Percentiles rank a stretch among this genome's conserved stretches.
phyloP scores from a whole-genome alignment of 2,113 vertebrate species.

The Amazona vittata region DNA sequence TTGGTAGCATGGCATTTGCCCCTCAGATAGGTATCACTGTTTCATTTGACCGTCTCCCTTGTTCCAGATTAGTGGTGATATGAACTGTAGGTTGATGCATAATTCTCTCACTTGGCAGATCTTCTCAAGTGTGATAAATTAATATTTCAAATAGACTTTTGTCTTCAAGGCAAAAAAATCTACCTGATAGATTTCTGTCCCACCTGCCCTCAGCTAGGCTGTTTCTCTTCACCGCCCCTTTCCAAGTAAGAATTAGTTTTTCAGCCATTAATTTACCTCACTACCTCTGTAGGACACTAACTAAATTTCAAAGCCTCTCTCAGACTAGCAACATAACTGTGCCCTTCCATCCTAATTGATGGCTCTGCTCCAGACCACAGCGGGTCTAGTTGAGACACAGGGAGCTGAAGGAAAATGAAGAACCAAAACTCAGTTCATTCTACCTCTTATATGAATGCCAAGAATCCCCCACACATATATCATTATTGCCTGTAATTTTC shows the following conservation, averaged over 20 bases:
- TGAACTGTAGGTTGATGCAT: not conserved
- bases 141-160: not conserved
- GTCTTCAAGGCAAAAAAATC: not conserved
- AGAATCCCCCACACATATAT: not conserved
- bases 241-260: not conserved
- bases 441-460: not conserved
- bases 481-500: conserved; percentile 6
- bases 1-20: not conserved
- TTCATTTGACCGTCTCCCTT: not conserved
- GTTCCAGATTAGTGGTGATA: not conserved
- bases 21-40: not conserved
- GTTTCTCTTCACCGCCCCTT: not conserved
- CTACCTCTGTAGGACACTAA: not conserved
- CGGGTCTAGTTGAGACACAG: not conserved
- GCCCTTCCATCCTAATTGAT: not conserved
- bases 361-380: not conserved
- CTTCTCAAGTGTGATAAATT: not conserved
- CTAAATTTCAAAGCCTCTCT: not conserved
- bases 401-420: not conserved
- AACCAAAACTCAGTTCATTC: not conserved
- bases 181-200: not conserved
- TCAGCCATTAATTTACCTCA: not conserved
- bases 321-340: not conserved
- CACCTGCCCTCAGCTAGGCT: not conserved
- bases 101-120: not conserved